Percentiles rank a stretch among this genome's conserved stretches.
phyloP scores from a whole-genome alignment of 2,113 vertebrate genomes.

The Amblyopsis rosae region DNA sequence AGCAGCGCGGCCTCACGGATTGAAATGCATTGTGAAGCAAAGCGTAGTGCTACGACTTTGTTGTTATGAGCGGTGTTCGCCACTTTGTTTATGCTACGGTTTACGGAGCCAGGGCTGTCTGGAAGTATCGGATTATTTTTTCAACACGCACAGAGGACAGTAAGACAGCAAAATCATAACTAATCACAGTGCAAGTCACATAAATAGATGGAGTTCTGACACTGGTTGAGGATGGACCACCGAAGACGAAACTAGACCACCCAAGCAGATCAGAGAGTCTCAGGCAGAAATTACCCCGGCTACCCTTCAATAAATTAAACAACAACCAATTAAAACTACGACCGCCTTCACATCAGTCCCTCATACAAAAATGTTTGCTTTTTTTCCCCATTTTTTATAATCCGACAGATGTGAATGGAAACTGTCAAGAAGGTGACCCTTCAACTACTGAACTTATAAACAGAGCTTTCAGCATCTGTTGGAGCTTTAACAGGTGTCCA shows the following conservation, averaged over 20 bases:
- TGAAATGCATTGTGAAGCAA: too few species aligned
- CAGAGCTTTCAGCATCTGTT: constrained; percentile 11
- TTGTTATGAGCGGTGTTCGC: too few species aligned
- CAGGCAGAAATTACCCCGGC: constrained; percentile 26
- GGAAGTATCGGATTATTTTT: too few species aligned
- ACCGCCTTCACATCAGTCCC: background rate
- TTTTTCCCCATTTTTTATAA: background rate
- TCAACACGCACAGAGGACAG: too few species aligned
- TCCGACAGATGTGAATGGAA: too few species aligned
- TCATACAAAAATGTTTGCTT: background rate
- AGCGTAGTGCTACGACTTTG: too few species aligned
- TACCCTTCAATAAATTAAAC: constrained; percentile 21
- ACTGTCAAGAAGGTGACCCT: background rate
- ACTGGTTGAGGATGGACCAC: constrained; percentile 44
- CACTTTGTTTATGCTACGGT: too few species aligned
- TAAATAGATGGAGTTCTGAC: constrained; percentile 25
- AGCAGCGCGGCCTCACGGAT: too few species aligned
- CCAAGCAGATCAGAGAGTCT: constrained; percentile 56
- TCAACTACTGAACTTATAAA: background rate
- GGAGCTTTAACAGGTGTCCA: constrained; percentile 25
- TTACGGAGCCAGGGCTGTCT: too few species aligned
- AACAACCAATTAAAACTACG: constrained; percentile 12
- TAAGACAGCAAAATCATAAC: background rate
- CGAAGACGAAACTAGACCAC: constrained; percentile 58
- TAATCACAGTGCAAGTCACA: background rate